Conservation (phyloP, 92 coral and sea anemone genomes). For the Muricea muricata region DNA sequence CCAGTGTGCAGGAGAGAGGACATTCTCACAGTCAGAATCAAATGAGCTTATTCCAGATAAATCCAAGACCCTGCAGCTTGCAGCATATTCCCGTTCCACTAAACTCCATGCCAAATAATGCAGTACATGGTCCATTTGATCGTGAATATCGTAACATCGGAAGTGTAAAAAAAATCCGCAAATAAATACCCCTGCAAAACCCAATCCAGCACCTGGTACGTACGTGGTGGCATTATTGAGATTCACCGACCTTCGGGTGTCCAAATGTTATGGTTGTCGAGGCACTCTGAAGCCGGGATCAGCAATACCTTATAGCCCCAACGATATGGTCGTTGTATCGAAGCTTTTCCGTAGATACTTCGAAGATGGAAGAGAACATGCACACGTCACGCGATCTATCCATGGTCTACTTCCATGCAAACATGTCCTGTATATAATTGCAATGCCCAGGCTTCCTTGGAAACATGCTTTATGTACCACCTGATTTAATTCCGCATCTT, state of each 20-base stretch:
- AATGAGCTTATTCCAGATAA: constrained; percentile 13
- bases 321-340: constrained; percentile 9
- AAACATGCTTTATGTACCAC: too few relatives aligned
- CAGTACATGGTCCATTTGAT: constrained; percentile 42
- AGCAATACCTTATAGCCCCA: constrained; percentile 33
- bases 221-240: constrained; percentile 19
- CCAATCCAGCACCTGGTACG: constrained; percentile 49
- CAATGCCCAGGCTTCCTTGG: too few relatives aligned
- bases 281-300: constrained; percentile 35
- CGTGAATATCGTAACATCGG: too few relatives aligned
- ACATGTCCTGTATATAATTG: too few relatives aligned
- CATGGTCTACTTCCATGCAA: too few relatives aligned
- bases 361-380: too few relatives aligned
- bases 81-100: background rate
- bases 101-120: constrained; percentile 20
- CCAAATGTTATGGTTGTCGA: constrained; percentile 43
- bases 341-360: background rate
- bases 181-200: constrained; percentile 13
- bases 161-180: too few relatives aligned
- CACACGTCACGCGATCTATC: too few relatives aligned
- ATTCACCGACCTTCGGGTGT: constrained; percentile 35
- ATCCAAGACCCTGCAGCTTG: constrained; percentile 15
- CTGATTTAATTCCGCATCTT: too few relatives aligned
- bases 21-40: background rate
- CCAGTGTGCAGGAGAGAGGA: background rate